Percentiles rank a stretch among this genome's conserved stretches.
Conservation (phyloP, 2,797 vertebrate species). For the Pipistrellus nathusii region DNA sequence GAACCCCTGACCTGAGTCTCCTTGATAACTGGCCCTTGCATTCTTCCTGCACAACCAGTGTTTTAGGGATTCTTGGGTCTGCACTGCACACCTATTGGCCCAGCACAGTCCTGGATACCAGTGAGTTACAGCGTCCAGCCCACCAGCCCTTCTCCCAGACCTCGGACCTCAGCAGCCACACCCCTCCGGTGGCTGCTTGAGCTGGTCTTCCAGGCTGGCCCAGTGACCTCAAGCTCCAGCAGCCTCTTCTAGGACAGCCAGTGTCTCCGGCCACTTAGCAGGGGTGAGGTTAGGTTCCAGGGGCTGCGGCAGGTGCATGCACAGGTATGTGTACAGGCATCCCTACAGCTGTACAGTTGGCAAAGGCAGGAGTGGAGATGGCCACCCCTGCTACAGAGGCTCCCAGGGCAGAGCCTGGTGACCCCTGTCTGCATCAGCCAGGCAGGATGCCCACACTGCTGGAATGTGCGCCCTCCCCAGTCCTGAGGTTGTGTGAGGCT, state of each 20-base stretch:
- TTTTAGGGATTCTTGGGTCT: fast-evolving
- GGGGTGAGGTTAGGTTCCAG: fast-evolving
- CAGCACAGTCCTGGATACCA: no score
- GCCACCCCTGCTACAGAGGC: background rate
- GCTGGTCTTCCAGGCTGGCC: fast-evolving
- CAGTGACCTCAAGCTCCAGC: fast-evolving
- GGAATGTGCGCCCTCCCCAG: background rate
- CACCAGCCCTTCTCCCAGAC: no score
- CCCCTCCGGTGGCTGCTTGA: background rate
- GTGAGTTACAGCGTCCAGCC: fast-evolving
- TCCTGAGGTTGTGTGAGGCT: background rate
- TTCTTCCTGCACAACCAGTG: fast-evolving
- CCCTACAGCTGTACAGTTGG: background rate
- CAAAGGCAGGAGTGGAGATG: background rate
- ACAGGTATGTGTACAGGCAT: background rate
- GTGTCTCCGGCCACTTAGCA: fast-evolving
- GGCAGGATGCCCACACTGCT: background rate
- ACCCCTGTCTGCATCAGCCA: background rate
- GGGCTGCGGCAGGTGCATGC: fast-evolving
- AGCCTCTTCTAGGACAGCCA: background rate
- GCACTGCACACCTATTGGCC: fast-evolving
- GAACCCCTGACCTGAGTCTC: background rate
- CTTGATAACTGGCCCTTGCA: fast-evolving
- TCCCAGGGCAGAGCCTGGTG: background rate
- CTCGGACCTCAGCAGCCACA: fast-evolving